Base-by-base conservation (phyloP, 2,888 invertebrate species). In the Cosmopolites sordidus region DNA sequence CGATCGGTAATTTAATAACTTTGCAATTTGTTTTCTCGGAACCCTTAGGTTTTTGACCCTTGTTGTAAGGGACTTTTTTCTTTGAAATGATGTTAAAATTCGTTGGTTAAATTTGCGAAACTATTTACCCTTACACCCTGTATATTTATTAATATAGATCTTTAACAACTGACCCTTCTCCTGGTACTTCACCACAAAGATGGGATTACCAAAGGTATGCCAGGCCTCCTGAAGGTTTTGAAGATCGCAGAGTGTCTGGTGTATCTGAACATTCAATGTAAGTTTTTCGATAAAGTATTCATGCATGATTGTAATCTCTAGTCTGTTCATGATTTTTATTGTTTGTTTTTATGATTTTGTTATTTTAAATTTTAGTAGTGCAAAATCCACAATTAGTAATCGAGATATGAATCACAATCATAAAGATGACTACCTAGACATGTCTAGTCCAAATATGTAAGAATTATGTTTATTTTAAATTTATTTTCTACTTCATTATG, bases 241-340 rank as follows among this genome's bases (percentile, higher is more conserved):
- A 79, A 62, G 78, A 79, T 63, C 72, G 81, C 51, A 71, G 81
- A 49, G 76, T 79, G 47, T 81, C 81, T 39, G 79, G 79, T 38
- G 78, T 79, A 43, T 81, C 81, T 30, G 79, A 79, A 39, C 76
- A 79, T 64, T 79, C 80, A 37, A 74, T 80, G 81, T 81, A 72
- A 79, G 80, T 76, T 62, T 54, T 51, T 54, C 55, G 59, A 27
- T 18, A 17, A 5, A 3, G 4, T 22, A 5, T 8, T 22, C 22
- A 5, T 22, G 22, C 22, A 22, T 8, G 22, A 22, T 5, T 8
- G 22, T 22, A 5, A 27, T 43, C 16, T 16, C 9, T 9, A 14
- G n/a, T 38, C 4, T 12, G 38, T 12, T 16, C 14, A 16, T n/a
- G 11, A 16, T 17, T 42, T 33, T 22, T 40, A 22, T 49, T 2